Evolutionary conservation across 2,888 invertebrate species (phyloP), one percentile per base, ranked within the genome.

Genomic region (Elgonia sp.): DNA sequence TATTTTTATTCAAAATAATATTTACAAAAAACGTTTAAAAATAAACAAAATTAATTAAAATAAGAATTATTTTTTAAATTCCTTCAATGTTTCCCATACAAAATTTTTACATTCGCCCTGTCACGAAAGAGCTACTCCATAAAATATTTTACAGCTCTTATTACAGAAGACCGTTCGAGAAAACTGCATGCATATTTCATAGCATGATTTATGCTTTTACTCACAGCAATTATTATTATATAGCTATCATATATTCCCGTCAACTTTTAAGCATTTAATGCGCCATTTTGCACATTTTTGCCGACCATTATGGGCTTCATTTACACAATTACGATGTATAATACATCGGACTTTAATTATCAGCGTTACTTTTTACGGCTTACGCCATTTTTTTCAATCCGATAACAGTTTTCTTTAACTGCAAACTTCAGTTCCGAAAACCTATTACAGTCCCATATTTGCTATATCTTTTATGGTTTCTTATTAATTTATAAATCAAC

Each of bases 101-200:
- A 63, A 39, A 70, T 29, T 70, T 29, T 53, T 53, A 18, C 69
- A 70, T n/a, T 70, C 4, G 60, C 7, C 60, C 37, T 37, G 60
- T 62, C 37, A 10, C 60, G 37, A 62, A 76, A 76, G 42, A 63
- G 50, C 18, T 65, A 69, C 46, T 60, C 46, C 69, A 69, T 76
- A 70, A 69, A 84, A 62, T 42, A 40, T 62, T 84, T 84, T 84
- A 77, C 62, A 76, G 10, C 69, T 53, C 62, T 84, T 62, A 69
- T 76, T 84, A 57, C 69, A 55, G 29, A 21, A 79, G 60, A 60
- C 37, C 55, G 50, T 79, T 79, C 42, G 77, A 62, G 39, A 79
- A 79, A 79, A 75, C 46, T 69, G 14, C 57, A 69, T 57, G 60
- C 57, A 69, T 69, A 67, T 79, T 79, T 57, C 79, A 79, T 79